Percentiles rank a stretch among this genome's conserved stretches.
These are phyloP conservation scores for Pseudococcus longispinus DNA, from an alignment of 2,888 invertebrate genomes.

Conservation along the genomic window DNA sequence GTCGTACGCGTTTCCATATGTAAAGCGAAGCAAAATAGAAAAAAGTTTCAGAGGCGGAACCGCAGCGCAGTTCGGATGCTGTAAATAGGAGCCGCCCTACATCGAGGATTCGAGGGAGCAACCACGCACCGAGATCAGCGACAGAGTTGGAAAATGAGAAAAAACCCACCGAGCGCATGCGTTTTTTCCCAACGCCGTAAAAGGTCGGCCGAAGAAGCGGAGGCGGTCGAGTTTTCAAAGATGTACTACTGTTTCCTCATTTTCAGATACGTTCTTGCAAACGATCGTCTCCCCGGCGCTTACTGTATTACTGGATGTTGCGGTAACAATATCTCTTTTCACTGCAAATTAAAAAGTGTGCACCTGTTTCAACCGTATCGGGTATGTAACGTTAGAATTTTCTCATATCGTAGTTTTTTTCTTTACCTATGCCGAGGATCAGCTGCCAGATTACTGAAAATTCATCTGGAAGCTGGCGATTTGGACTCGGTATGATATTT, in stretches of 20 bases:
- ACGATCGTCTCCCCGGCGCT: slow-evolving; percentile 18
- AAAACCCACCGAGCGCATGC: slow-evolving; percentile 1
- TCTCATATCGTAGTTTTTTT: neutral
- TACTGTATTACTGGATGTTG: slow-evolving; percentile 36
- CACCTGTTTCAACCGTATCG: neutral
- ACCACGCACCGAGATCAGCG: neutral
- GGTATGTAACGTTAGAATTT: neutral
- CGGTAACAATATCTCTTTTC: neutral
- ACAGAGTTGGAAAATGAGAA: slow-evolving; percentile 13
- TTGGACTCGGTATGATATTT: neutral
- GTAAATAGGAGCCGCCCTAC: slow-evolving; percentile 18
- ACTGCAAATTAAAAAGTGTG: neutral
- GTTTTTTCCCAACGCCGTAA: slow-evolving; percentile 5
- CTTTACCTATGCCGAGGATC: neutral
- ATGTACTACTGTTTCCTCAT: slow-evolving; percentile 41
- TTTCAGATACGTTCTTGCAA: slow-evolving; percentile 43
- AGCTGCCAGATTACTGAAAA: neutral
- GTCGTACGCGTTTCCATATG: neutral
- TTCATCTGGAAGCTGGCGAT: neutral
- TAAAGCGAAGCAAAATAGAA: neutral
- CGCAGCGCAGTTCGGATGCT: neutral
- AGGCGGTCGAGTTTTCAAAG: slow-evolving; percentile 11
- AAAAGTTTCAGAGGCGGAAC: slow-evolving; percentile 33
- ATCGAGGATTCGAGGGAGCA: neutral
- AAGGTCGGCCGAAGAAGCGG: slow-evolving; percentile 4